Evolutionary conservation across 1,140 invertebrate species (phyloP).

Genomic region (Carposina sasakii): DNA sequence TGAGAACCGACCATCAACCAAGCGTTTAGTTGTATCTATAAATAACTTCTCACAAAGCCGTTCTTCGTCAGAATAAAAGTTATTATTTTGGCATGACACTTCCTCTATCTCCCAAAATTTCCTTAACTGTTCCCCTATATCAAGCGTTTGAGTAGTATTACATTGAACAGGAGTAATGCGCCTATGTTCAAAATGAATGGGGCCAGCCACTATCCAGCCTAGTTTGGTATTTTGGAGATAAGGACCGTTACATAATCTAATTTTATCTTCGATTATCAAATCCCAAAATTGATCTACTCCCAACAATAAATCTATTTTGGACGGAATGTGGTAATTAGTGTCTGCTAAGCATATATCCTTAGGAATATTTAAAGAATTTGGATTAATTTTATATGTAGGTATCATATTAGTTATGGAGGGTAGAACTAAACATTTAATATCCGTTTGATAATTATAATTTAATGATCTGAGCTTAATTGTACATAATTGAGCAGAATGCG

Average conservation of each 20-base stretch:
- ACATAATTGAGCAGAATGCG: conserved; percentile 20
- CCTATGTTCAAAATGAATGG: not conserved
- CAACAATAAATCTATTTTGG: conserved; percentile 24
- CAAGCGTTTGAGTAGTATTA: conserved; percentile 6
- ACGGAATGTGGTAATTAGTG: conserved; percentile 14
- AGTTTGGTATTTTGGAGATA: conserved; percentile 28
- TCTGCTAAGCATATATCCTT: conserved; percentile 22
- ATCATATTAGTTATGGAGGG: conserved; percentile 16
- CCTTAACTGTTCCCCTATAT: not conserved
- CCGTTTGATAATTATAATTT: conserved; percentile 15
- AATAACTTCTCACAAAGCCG: conserved; percentile 19
- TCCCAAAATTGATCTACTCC: conserved; percentile 32
- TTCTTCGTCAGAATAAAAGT: conserved; percentile 1
- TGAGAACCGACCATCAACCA: conserved; percentile 16
- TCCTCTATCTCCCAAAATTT: conserved; percentile 18
- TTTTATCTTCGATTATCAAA: conserved; percentile 19
- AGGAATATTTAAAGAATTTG: conserved; percentile 10
- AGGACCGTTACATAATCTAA: conserved; percentile 17
- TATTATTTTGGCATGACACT: conserved; percentile 4
- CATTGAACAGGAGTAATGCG: conserved; percentile 11
- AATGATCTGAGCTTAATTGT: conserved; percentile 19
- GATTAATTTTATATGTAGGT: conserved; percentile 5
- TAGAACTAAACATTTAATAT: conserved; percentile 20
- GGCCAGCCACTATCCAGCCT: conserved; percentile 30
- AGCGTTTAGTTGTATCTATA: conserved; percentile 15